Evolutionary conservation across 2,113 vertebrate genomes (phyloP).

Genomic region (Nycticebus coucang): DNA sequence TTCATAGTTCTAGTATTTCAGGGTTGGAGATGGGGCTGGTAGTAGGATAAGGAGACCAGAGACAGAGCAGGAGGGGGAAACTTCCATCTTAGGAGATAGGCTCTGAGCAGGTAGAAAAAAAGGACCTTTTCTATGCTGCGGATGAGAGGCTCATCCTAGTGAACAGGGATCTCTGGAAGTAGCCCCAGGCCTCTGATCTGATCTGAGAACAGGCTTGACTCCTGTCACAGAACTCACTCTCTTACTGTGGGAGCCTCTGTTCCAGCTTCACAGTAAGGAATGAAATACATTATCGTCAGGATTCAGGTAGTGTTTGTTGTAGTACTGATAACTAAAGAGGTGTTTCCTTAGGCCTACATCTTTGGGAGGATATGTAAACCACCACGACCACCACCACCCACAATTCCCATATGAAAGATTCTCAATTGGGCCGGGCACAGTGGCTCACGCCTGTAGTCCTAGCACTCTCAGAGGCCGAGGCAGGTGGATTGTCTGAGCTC

Average conservation of each 20-base stretch:
- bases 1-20: slow-evolving; percentile 9
- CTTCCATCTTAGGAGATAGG: background rate
- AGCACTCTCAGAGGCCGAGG: too few species aligned
- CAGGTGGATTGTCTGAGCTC: too few species aligned
- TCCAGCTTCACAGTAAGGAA: background rate
- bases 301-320: background rate
- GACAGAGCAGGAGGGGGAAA: background rate
- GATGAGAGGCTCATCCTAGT: background rate
- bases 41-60: background rate
- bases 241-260: background rate
- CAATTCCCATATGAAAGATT: background rate
- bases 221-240: background rate
- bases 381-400: background rate
- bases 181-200: background rate
- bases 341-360: background rate
- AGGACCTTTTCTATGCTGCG: background rate
- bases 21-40: background rate
- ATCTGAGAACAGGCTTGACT: background rate
- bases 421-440: background rate
- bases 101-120: slow-evolving; percentile 5
- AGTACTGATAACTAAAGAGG: background rate
- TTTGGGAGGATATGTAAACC: background rate
- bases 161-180: background rate
- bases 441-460: too few species aligned
- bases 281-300: background rate